Conservation (phyloP, 2,113 vertebrate genomes). For the Hiodon alosoides region DNA sequence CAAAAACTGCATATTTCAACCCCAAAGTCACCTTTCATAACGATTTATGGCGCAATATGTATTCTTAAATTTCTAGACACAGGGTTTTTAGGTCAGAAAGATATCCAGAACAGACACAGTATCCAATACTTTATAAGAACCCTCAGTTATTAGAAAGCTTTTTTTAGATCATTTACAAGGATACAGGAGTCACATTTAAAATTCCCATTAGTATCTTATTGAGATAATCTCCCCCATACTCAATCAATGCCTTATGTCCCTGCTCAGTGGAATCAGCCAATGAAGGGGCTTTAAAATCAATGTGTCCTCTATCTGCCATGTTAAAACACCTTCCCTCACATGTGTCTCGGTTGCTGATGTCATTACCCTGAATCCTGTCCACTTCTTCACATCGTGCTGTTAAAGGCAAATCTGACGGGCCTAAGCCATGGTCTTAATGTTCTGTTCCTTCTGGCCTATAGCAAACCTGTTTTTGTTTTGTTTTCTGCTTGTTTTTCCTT, state of each 20-base stretch:
- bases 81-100: background rate
- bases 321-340: slow-evolving; percentile 36
- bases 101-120: background rate
- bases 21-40: too few species aligned
- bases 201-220: background rate
- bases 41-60: background rate
- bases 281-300: slow-evolving; percentile 44
- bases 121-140: background rate
- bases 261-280: background rate
- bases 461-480: background rate
- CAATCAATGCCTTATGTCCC: background rate
- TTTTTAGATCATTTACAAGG: background rate
- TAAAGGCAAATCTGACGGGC: background rate
- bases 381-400: slow-evolving; percentile 20
- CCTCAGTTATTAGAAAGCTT: background rate
- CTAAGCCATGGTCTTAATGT: background rate
- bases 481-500: background rate
- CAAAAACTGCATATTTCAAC: too few species aligned
- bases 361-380: slow-evolving; percentile 43
- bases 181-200: background rate
- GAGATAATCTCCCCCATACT: background rate
- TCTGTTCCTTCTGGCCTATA: background rate
- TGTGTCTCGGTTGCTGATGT: slow-evolving; percentile 20
- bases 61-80: background rate
- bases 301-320: slow-evolving; percentile 42